Percentiles rank a stretch among this genome's conserved stretches.
These are phyloP conservation scores for Chrysolina oricalcia DNA, from an alignment of 2,888 invertebrate species.

Conservation along the genomic window DNA sequence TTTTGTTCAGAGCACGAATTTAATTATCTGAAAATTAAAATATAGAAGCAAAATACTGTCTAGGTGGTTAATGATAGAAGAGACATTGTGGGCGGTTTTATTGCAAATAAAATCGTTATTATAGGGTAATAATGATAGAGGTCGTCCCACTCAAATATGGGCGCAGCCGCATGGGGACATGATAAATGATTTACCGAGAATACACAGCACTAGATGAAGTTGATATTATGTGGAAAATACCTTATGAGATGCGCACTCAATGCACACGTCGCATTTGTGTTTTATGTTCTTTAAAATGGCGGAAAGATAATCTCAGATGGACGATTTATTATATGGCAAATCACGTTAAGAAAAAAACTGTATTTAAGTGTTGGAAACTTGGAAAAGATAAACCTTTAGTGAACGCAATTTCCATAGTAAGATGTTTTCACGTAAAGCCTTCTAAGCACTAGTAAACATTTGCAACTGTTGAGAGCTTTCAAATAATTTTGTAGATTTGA, in stretches of 20 bases:
- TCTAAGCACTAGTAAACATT: no score
- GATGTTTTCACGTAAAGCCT: no score
- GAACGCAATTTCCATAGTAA: no score
- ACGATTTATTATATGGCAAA: no score
- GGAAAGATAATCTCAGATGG: background rate
- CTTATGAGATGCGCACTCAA: background rate
- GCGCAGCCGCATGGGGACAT: constrained; percentile 9
- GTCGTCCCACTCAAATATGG: constrained; percentile 17
- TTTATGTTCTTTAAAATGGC: background rate
- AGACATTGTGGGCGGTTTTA: constrained; percentile 15
- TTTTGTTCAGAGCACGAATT: background rate
- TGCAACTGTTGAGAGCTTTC: no score
- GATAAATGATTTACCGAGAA: constrained; percentile 6
- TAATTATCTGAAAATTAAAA: constrained; percentile 10
- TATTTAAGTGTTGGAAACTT: no score
- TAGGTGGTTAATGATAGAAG: constrained; percentile 23
- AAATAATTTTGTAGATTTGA: no score
- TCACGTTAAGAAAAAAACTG: no score
- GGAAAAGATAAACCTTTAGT: no score
- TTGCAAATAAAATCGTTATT: constrained; percentile 24
- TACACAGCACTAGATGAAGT: constrained; percentile 8
- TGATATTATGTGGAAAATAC: background rate
- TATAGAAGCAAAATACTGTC: constrained; percentile 20
- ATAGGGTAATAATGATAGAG: constrained; percentile 24
- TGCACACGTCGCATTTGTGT: background rate